phyloP scores from a whole-genome alignment of 2,797 vertebrate genomes.

The Trichosurus vulpecula region DNA sequence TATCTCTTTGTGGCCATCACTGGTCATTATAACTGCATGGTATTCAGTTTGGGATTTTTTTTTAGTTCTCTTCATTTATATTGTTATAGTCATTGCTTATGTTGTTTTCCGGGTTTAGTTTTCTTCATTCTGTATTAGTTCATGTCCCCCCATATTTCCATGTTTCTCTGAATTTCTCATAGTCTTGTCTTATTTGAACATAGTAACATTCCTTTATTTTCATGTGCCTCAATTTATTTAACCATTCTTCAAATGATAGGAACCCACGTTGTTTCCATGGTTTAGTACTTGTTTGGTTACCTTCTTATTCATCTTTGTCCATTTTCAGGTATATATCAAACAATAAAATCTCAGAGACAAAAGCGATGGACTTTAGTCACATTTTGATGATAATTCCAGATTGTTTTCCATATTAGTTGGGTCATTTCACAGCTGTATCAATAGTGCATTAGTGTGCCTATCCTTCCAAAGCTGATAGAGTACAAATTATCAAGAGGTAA shows the following conservation, averaged over 20 bases:
- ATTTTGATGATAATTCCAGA: background rate
- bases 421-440: background rate
- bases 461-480: background rate
- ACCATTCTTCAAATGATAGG: background rate
- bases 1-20: background rate
- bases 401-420: background rate
- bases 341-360: background rate
- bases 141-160: background rate
- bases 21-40: background rate
- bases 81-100: background rate
- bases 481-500: background rate
- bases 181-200: background rate
- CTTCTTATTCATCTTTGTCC: background rate
- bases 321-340: background rate
- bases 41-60: background rate
- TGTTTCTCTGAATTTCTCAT: background rate
- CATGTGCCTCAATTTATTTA: background rate
- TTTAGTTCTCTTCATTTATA: background rate
- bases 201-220: background rate
- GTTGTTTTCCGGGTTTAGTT: background rate
- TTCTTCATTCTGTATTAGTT: background rate
- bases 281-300: background rate
- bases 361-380: background rate
- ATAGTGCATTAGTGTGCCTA: background rate
- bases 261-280: background rate